Percentiles rank a stretch among this genome's conserved stretches.
Conservation (phyloP, 1,140 invertebrate genomes). For the Cydia splendana region DNA sequence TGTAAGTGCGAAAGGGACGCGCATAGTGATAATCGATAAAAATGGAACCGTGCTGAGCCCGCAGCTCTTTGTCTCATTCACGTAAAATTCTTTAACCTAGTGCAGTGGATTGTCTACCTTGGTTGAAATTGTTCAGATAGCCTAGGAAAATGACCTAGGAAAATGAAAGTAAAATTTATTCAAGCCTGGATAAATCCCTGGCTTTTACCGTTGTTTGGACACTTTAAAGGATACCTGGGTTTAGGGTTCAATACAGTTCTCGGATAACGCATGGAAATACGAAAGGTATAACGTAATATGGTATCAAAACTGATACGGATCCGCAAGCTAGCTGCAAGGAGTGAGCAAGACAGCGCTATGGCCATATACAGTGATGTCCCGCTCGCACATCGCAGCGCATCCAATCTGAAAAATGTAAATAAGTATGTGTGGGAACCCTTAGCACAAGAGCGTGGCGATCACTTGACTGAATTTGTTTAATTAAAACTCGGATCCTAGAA, state of each 20-base stretch:
- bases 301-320: no score
- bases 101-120: not conserved
- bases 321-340: no score
- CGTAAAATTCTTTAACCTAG: no score
- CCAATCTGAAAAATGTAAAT: not conserved
- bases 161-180: not conserved
- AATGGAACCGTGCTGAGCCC: no score
- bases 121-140: not conserved
- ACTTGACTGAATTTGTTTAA: not conserved
- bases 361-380: no score
- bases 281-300: no score
- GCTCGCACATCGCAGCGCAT: not conserved
- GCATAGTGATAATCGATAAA: no score
- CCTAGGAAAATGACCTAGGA: not conserved
- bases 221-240: conserved; percentile 7
- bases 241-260: not conserved
- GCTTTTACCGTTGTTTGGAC: not conserved
- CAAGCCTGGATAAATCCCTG: not conserved
- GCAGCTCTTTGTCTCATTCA: no score
- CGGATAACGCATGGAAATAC: no score
- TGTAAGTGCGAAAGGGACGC: no score
- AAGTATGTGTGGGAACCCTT: not conserved
- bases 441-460: not conserved
- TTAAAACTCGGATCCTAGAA: not conserved
- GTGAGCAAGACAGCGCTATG: no score